phyloP scores from a whole-genome alignment of 23 tunicate genomes.

The Styela plicata region DNA sequence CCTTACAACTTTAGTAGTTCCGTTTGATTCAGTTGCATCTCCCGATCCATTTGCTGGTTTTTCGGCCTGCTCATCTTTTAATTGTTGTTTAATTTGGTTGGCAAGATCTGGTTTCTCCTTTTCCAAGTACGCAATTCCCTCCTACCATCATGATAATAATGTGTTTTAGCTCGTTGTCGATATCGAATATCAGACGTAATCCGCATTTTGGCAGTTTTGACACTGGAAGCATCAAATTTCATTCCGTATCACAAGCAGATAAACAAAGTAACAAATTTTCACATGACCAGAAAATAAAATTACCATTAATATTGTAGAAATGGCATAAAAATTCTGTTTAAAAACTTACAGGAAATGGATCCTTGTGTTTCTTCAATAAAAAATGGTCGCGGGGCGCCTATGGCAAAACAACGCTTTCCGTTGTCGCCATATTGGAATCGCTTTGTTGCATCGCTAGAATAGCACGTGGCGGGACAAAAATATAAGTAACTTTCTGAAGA shows the following conservation, averaged over 20 bases:
- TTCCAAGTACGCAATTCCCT: conserved; percentile 57
- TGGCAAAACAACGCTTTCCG: not conserved
- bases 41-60: conserved; percentile 50
- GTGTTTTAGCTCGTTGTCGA: conserved; percentile 1
- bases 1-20: conserved; percentile 28
- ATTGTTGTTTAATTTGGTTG: conserved; percentile 35
- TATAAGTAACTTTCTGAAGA: not conserved
- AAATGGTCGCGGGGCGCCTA: not conserved
- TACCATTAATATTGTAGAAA: not conserved
- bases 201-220: not conserved
- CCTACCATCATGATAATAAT: conserved; percentile 38
- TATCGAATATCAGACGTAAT: conserved; percentile 1
- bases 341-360: not conserved
- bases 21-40: conserved; percentile 56
- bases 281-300: not conserved
- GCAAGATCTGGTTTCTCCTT: conserved; percentile 49
- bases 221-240: not conserved
- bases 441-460: not conserved
- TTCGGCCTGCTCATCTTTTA: conserved; percentile 36
- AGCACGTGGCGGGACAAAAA: not conserved
- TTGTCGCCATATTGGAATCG: not conserved
- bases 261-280: not conserved
- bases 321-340: not conserved
- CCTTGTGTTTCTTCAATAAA: not conserved
- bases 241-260: not conserved